These are phyloP conservation scores for Saturnia pavonia DNA, from an alignment of 2,888 invertebrate species.

Conservation along the genomic window DNA sequence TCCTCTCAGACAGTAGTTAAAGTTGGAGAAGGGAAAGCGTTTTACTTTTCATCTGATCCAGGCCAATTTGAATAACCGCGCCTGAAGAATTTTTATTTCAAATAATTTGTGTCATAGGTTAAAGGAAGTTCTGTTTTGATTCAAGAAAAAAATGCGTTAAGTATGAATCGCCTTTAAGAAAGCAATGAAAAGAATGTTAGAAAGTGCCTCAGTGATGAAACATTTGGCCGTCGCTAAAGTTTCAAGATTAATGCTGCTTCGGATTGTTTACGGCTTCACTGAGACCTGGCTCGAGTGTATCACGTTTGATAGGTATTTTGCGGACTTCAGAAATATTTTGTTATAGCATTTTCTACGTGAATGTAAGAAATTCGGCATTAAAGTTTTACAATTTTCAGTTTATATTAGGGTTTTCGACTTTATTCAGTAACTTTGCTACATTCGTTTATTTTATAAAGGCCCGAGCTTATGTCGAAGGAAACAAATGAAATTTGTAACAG, in stretches of 20 bases:
- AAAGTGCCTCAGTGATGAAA: slow-evolving; percentile 27
- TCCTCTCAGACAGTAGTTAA: too few species aligned
- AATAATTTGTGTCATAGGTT: neutral
- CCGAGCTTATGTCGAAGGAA: neutral
- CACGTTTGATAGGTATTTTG: slow-evolving; percentile 11
- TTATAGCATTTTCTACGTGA: slow-evolving; percentile 11
- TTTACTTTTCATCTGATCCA: too few species aligned
- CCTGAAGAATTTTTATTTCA: too few species aligned
- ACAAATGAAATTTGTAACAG: neutral
- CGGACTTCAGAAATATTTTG: slow-evolving; percentile 3
- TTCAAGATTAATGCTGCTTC: slow-evolving; percentile 33
- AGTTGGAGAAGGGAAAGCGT: too few species aligned
- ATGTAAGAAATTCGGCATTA: slow-evolving; percentile 15
- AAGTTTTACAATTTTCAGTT: slow-evolving; percentile 17
- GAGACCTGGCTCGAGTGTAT: neutral
- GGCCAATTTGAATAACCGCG: too few species aligned
- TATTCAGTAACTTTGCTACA: neutral
- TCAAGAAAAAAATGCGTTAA: neutral
- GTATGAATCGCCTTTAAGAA: slow-evolving; percentile 13
- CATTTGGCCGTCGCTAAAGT: slow-evolving; percentile 27
- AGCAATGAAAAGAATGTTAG: slow-evolving; percentile 19
- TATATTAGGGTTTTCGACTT: neutral
- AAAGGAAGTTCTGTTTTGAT: neutral
- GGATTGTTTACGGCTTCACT: slow-evolving; percentile 30
- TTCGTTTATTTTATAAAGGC: neutral